Conservation (phyloP, 2,797 vertebrate species). For the Falco concolor region DNA sequence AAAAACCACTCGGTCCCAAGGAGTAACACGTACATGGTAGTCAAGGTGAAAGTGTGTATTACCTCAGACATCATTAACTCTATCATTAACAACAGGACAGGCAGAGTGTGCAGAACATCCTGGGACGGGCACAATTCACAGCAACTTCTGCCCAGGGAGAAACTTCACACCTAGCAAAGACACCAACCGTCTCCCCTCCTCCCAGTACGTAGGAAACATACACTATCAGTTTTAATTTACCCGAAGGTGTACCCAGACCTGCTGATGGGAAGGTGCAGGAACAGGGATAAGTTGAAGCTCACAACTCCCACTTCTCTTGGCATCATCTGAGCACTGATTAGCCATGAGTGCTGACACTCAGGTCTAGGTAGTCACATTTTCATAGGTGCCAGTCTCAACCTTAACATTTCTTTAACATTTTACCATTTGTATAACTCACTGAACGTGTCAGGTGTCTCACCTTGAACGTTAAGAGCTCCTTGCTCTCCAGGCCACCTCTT, state of each 20-base stretch:
- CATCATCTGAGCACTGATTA: neutral
- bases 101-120: too few relatives aligned
- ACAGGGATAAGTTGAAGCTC: neutral
- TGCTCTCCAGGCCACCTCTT: neutral
- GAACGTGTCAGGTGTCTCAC: neutral
- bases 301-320: neutral
- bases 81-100: neutral
- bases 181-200: neutral
- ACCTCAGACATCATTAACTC: neutral
- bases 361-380: neutral
- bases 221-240: neutral
- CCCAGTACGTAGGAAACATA: neutral
- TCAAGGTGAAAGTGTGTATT: neutral
- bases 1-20: neutral
- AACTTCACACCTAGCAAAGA: neutral
- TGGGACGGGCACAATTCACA: neutral
- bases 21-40: neutral
- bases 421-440: neutral
- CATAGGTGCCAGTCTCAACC: neutral
- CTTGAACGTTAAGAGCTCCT: fast-evolving
- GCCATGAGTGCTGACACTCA: fast-evolving
- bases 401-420: neutral
- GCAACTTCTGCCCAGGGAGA: neutral
- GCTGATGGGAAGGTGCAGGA: neutral
- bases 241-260: neutral